A percentile compares a stretch with the other conserved stretches of the same genome.
Evolutionary conservation across 2,113 vertebrate species (phyloP).

Genomic region (Phrynocephalus versicolor): DNA sequence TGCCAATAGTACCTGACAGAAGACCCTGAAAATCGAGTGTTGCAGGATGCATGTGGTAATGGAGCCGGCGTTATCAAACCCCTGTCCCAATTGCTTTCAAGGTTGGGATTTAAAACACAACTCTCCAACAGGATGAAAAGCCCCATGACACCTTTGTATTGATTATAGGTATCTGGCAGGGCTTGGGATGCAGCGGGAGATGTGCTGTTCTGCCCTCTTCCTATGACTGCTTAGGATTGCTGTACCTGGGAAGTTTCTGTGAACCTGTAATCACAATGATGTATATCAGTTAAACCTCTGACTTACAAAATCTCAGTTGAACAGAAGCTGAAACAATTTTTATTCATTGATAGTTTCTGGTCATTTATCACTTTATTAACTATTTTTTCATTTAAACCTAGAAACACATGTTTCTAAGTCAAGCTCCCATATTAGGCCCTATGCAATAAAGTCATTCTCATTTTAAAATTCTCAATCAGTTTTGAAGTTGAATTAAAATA

Average conservation of each 20-base stretch:
- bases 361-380: background rate
- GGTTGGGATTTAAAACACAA: background rate
- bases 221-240: background rate
- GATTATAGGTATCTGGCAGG: no score
- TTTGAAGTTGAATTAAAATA: background rate
- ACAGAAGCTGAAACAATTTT: background rate
- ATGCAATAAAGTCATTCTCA: background rate
- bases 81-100: background rate
- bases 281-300: background rate
- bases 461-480: no score
- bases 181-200: no score
- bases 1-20: background rate
- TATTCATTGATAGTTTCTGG: background rate
- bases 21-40: background rate
- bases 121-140: background rate
- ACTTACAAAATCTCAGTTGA: background rate
- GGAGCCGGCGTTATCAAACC: background rate
- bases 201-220: no score
- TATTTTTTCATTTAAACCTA: constrained; percentile 1
- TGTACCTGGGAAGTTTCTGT: background rate
- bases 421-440: background rate
- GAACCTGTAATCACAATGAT: background rate
- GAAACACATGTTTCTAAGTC: background rate
- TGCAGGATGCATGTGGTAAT: background rate
- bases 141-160: background rate